These are phyloP conservation scores for Tichodroma muraria DNA, from an alignment of 2,113 vertebrate species.

Conservation along the genomic window DNA sequence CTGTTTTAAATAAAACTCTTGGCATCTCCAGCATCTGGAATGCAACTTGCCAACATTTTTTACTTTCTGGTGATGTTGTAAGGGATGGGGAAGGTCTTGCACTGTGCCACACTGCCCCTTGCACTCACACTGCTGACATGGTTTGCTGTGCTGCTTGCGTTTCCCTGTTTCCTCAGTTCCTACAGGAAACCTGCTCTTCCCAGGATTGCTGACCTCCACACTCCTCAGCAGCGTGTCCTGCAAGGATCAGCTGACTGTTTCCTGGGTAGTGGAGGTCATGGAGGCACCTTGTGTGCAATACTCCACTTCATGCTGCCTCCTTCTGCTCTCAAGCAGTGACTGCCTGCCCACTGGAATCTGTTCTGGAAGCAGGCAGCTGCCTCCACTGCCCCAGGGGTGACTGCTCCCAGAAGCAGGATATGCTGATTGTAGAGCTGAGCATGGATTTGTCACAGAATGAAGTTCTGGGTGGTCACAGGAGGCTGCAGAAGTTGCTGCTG, in stretches of 20 bases:
- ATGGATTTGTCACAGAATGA: background rate
- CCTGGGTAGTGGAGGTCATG: no score
- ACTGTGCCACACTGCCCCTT: background rate
- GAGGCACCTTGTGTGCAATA: background rate
- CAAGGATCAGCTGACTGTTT: background rate
- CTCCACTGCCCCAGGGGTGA: rapidly evolving
- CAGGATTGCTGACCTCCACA: background rate
- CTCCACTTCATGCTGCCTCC: background rate
- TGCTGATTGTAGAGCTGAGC: background rate
- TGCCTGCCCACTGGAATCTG: background rate
- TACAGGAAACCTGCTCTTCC: background rate
- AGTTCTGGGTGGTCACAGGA: background rate
- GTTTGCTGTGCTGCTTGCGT: background rate
- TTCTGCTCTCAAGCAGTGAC: background rate
- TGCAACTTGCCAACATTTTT: background rate
- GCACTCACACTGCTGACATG: background rate
- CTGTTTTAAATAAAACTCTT: background rate
- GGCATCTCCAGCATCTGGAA: background rate
- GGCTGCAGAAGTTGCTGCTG: background rate
- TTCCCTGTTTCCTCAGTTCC: background rate
- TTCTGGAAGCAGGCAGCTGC: background rate
- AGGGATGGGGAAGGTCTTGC: background rate
- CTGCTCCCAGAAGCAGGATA: background rate
- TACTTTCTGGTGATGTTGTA: background rate
- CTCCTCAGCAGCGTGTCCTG: rapidly evolving